A percentile compares a stretch with the other conserved stretches of the same genome.
phyloP scores from a whole-genome alignment of 2,888 invertebrate species.

The Eupithecia centaureata region DNA sequence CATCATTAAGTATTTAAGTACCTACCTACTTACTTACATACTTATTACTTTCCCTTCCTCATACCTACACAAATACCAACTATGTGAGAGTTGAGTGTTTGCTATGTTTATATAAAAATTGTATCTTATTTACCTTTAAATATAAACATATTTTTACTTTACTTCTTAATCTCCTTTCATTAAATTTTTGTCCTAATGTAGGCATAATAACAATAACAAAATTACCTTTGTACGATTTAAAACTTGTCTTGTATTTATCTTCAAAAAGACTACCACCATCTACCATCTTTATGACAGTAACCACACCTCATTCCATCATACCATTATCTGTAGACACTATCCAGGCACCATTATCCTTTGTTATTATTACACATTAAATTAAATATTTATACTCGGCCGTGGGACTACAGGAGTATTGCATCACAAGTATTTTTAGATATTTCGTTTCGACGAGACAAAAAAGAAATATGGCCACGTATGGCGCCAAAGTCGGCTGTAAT shows the following conservation, averaged over 20 bases:
- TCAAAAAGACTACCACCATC: background rate
- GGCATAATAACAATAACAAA: background rate
- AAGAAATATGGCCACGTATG: constrained; percentile 64
- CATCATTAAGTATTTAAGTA: too few species aligned
- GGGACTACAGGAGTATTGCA: constrained; percentile 67
- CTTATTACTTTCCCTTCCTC: too few species aligned
- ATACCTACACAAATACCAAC: too few species aligned
- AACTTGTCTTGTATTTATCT: background rate
- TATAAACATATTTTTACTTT: too few species aligned
- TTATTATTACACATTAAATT: constrained; percentile 65
- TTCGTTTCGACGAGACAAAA: constrained; percentile 67
- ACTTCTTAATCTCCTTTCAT: too few species aligned
- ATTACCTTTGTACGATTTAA: background rate
- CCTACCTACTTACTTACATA: too few species aligned
- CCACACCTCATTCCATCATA: constrained; percentile 15
- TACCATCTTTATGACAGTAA: constrained; percentile 14
- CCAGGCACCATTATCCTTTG: constrained; percentile 50
- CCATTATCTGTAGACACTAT: constrained; percentile 24
- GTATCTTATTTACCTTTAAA: too few species aligned
- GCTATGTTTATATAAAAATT: too few species aligned
- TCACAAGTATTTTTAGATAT: constrained; percentile 78
- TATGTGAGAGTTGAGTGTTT: too few species aligned
- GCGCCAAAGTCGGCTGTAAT: constrained; percentile 67
- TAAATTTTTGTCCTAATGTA: too few species aligned
- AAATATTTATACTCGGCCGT: constrained; percentile 79